Conservation (phyloP, 2,888 invertebrate species). For the Allophyes oxyacanthae region DNA sequence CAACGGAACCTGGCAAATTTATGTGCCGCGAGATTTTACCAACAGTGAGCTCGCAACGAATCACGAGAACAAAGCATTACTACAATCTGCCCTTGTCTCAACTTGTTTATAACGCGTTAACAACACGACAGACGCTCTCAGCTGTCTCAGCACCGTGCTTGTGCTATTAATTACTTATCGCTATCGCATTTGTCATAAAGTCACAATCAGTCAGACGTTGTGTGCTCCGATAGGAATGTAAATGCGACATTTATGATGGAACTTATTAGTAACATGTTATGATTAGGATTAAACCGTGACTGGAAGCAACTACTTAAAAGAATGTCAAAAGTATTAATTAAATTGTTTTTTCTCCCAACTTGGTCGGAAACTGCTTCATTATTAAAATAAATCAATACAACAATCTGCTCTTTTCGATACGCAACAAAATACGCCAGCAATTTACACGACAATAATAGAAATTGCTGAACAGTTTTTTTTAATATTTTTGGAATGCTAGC, state of each 20-base stretch:
- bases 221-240: constrained; percentile 7
- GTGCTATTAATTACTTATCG: constrained; percentile 50
- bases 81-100: constrained; percentile 55
- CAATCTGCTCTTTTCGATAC: too few relatives aligned
- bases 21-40: constrained; percentile 85
- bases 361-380: too few relatives aligned
- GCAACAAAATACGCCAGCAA: too few relatives aligned
- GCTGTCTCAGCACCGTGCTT: constrained; percentile 24
- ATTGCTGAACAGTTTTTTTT: too few relatives aligned
- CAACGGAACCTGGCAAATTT: constrained; percentile 87
- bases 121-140: constrained; percentile 41
- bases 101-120: constrained; percentile 50
- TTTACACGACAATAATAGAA: too few relatives aligned
- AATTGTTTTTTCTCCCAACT: too few relatives aligned
- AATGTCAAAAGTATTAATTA: not conserved
- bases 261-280: constrained; percentile 17
- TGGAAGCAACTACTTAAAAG: not conserved
- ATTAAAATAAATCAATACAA: too few relatives aligned
- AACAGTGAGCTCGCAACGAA: constrained; percentile 69
- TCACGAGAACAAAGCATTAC: constrained; percentile 78
- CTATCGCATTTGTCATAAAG: constrained; percentile 44
- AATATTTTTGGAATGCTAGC: too few relatives aligned
- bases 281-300: constrained; percentile 13
- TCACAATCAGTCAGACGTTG: constrained; percentile 33
- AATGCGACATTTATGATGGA: constrained; percentile 29